These are phyloP conservation scores for Drosophila pectinifera DNA, from an alignment of 1,140 invertebrate species.

Conservation along the genomic window DNA sequence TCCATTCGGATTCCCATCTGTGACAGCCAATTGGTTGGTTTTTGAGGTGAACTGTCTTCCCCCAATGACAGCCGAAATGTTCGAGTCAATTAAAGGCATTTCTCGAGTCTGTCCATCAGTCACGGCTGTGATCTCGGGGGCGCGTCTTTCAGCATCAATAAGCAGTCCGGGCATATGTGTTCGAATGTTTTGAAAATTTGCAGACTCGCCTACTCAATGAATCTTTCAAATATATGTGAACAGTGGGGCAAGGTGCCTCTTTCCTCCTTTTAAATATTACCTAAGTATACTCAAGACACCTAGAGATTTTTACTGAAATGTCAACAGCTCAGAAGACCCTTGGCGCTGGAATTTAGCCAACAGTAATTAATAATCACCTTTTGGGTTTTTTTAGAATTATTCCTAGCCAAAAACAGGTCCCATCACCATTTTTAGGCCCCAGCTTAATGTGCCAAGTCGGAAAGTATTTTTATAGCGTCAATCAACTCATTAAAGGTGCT, in stretches of 20 bases:
- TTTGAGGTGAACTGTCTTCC: conserved; percentile 40
- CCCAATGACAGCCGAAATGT: conserved; percentile 62
- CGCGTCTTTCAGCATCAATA: conserved; percentile 66
- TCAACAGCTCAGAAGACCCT: too few relatives aligned
- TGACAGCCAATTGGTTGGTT: conserved; percentile 48
- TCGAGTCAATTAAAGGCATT: conserved; percentile 65
- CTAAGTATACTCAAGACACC: not conserved
- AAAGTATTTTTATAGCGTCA: conserved; percentile 19
- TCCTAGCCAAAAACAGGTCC: not conserved
- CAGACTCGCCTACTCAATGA: conserved; percentile 34
- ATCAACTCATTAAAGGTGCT: conserved; percentile 54
- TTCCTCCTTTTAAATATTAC: not conserved
- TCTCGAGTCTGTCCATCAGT: conserved; percentile 33
- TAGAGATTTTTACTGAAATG: not conserved
- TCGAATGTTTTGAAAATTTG: conserved; percentile 48
- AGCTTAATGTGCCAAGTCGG: conserved; percentile 13
- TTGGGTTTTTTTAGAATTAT: too few relatives aligned
- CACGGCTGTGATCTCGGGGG: conserved; percentile 37
- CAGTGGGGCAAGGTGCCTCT: conserved; percentile 20
- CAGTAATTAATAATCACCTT: not conserved
- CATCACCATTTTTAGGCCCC: not conserved
- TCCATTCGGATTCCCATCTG: conserved; percentile 26
- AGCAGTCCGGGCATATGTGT: conserved; percentile 14
- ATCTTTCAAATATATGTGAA: conserved; percentile 31
- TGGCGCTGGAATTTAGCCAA: too few relatives aligned